Percentiles rank a stretch among this genome's conserved stretches.
Evolutionary conservation across 2,888 invertebrate genomes (phyloP).

Genomic region (Drosophila formosana): DNA sequence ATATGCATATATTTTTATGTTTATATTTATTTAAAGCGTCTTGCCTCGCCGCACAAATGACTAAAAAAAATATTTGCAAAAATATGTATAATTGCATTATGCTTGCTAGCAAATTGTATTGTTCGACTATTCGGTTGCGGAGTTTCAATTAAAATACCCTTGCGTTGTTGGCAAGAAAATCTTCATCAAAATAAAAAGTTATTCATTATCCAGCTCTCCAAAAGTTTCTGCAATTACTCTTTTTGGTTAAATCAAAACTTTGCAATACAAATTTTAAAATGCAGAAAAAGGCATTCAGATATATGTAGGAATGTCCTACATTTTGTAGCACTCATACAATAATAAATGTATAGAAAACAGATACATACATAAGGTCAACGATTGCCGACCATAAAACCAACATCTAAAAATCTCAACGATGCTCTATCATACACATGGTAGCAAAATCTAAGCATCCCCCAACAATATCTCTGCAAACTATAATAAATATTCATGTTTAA

Average conservation of each 20-base stretch:
- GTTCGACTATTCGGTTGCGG: constrained; percentile 18
- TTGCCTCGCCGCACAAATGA: constrained; percentile 15
- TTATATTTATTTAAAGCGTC: constrained; percentile 31
- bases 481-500: constrained; percentile 76
- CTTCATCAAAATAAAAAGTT: constrained; percentile 36
- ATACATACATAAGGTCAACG: not conserved
- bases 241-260: constrained; percentile 14
- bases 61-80: constrained; percentile 23
- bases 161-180: constrained; percentile 21
- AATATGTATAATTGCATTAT: constrained; percentile 54
- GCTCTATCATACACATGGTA: constrained; percentile 9
- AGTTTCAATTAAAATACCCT: constrained; percentile 64
- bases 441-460: constrained; percentile 7
- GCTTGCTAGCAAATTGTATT: constrained; percentile 61
- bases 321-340: too few species aligned
- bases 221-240: constrained; percentile 21
- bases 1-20: not conserved
- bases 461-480: constrained; percentile 45
- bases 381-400: constrained; percentile 12
- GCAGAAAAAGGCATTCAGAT: not conserved
- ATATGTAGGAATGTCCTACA: too few species aligned
- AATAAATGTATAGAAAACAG: constrained; percentile 6
- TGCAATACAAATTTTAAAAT: constrained; percentile 21
- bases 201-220: constrained; percentile 27
- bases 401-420: constrained; percentile 16